Conservation (phyloP, 2,797 vertebrate species). For the Miichthys miiuy region DNA sequence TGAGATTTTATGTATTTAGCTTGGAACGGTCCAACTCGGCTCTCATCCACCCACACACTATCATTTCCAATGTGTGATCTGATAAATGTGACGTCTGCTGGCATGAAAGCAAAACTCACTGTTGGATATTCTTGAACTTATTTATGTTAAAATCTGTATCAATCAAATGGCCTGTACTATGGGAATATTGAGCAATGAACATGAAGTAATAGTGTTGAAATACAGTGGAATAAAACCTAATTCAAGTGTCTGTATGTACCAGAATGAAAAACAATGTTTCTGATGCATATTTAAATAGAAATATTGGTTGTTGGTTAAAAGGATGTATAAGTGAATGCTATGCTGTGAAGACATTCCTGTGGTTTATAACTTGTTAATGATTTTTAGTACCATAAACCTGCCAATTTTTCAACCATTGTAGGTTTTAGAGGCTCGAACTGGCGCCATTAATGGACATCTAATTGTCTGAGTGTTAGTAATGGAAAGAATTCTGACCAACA, state of each 20-base stretch:
- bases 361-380: background rate
- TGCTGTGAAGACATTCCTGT: background rate
- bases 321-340: background rate
- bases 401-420: background rate
- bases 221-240: background rate
- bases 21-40: conserved; percentile 29
- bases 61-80: conserved; percentile 35
- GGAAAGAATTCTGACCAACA: background rate
- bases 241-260: background rate
- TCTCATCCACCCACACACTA: conserved; percentile 9
- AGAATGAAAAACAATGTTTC: background rate
- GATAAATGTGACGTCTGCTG: conserved; percentile 38
- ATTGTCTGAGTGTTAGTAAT: background rate
- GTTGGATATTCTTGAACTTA: background rate
- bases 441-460: too few species aligned
- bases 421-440: background rate
- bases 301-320: background rate
- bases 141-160: background rate
- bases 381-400: background rate
- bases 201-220: background rate
- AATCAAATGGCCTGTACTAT: background rate
- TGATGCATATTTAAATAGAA: background rate
- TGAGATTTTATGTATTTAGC: conserved; percentile 46
- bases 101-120: conserved; percentile 1
- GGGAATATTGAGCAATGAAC: background rate